phyloP scores from a whole-genome alignment of 1,140 invertebrate species.

The Solenopsis fugax region DNA sequence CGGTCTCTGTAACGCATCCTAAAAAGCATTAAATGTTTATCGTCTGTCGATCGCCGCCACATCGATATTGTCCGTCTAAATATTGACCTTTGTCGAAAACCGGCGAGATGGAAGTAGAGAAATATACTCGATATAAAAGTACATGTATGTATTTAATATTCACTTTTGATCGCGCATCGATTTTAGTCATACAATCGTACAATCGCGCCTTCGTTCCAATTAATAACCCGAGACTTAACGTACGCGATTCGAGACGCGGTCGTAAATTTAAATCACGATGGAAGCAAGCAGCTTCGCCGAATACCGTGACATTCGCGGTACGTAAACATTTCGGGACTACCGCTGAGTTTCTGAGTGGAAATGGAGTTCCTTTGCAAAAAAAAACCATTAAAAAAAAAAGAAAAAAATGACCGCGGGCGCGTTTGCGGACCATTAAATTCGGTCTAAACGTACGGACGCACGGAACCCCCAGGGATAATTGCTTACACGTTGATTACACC shows the following conservation, averaged over 20 bases:
- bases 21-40: slow-evolving; percentile 56
- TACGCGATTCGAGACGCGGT: neutral
- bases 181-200: neutral
- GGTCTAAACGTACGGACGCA: slow-evolving; percentile 30
- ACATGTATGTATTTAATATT: neutral
- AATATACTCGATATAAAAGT: slow-evolving; percentile 14
- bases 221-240: slow-evolving; percentile 1
- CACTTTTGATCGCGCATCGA: neutral
- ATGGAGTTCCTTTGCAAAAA: neutral
- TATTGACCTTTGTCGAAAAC: slow-evolving; percentile 41
- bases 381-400: neutral
- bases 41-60: slow-evolving; percentile 2
- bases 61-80: slow-evolving; percentile 46
- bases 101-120: neutral
- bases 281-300: neutral
- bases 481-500: slow-evolving; percentile 56
- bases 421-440: slow-evolving; percentile 31
- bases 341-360: neutral
- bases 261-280: neutral
- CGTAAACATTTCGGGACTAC: neutral
- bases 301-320: slow-evolving; percentile 3
- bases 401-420: neutral
- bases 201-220: neutral
- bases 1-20: slow-evolving; percentile 15
- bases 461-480: slow-evolving; percentile 35